These are phyloP conservation scores for Quadroppia sp. DNA, from an alignment of 2,888 invertebrate species.

Conservation along the genomic window DNA sequence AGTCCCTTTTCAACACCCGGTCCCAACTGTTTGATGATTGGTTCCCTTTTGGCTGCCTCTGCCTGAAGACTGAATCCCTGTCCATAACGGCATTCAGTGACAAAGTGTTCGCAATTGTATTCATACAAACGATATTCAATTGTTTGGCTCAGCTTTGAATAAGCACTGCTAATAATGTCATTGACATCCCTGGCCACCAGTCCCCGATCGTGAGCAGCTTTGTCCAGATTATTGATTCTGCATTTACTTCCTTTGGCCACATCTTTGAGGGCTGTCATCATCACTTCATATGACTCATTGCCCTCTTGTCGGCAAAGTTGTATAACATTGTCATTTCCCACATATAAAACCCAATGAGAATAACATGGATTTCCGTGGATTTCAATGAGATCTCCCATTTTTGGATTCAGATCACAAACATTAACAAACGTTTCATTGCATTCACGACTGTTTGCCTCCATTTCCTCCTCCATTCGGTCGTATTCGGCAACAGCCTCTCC, in stretches of 20 bases:
- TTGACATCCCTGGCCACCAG: neutral
- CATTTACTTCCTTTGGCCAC: neutral
- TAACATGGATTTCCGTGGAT: neutral
- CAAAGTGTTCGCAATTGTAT: slow-evolving; percentile 13
- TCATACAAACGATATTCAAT: neutral
- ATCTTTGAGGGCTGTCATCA: neutral
- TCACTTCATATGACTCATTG: too few species aligned
- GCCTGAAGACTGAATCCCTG: neutral
- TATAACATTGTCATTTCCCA: neutral
- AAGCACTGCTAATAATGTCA: neutral
- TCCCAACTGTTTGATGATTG: slow-evolving; percentile 73
- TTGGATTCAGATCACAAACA: neutral
- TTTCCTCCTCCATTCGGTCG: too few species aligned
- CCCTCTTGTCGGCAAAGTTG: neutral
- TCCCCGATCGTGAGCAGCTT: neutral
- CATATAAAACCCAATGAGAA: slow-evolving; percentile 4
- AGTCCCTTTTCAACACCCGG: too few species aligned
- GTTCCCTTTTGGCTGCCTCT: slow-evolving; percentile 74
- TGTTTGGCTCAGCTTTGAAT: neutral
- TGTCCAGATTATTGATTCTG: neutral
- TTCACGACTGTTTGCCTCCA: too few species aligned
- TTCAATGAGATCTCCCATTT: neutral
- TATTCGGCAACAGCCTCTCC: too few species aligned
- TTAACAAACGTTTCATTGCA: too few species aligned
- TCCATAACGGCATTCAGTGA: neutral